Conservation (phyloP, 2,888 invertebrate species). For the Leucozona laternaria region DNA sequence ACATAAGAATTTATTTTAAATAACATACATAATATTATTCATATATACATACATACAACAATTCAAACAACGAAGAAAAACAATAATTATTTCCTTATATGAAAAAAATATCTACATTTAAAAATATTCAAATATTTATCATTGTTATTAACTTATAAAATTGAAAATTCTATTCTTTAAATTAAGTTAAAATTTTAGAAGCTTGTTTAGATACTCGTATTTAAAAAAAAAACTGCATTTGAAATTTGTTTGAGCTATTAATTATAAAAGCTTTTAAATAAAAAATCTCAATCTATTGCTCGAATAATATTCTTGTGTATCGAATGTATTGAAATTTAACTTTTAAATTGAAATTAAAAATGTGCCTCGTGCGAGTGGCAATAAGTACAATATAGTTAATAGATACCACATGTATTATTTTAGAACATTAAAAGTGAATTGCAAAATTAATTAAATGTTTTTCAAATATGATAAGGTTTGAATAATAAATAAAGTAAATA, state of each 20-base stretch:
- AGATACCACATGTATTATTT: neutral
- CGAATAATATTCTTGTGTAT: neutral
- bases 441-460: neutral
- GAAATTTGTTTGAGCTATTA: neutral
- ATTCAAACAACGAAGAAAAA: slow-evolving; percentile 57
- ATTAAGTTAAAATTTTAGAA: neutral
- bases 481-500: neutral
- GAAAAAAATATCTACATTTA: neutral
- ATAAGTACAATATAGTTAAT: slow-evolving; percentile 48
- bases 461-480: neutral
- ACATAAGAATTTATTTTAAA: neutral
- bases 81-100: neutral
- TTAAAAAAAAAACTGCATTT: neutral
- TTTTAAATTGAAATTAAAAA: slow-evolving; percentile 28
- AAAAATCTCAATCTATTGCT: neutral
- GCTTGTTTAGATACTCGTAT: neutral
- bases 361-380: slow-evolving; percentile 75
- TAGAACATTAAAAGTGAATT: neutral
- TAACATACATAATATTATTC: neutral
- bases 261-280: neutral
- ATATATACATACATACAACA: slow-evolving; percentile 14
- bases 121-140: neutral
- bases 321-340: neutral
- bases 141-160: neutral
- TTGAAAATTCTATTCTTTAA: neutral